These are phyloP conservation scores for Numida meleagris DNA, from an alignment of 2,113 vertebrate genomes.

Conservation along the genomic window DNA sequence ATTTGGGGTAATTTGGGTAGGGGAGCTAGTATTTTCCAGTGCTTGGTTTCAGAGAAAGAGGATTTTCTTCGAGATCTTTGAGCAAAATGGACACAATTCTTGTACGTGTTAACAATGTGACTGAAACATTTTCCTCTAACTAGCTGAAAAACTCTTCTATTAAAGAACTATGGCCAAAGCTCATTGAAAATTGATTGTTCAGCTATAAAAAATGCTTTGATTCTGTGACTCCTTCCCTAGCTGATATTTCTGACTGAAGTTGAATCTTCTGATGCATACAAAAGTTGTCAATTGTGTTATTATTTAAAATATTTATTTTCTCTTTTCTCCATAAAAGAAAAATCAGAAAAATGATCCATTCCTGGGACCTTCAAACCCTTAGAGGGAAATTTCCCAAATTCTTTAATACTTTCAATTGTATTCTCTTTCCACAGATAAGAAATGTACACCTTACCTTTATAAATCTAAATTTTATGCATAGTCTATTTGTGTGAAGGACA, in stretches of 20 bases:
- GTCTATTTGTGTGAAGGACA: not conserved
- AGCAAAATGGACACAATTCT: not conserved
- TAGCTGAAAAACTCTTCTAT: not conserved
- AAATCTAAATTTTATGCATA: not conserved
- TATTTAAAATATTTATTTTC: not conserved
- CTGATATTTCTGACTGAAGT: not conserved
- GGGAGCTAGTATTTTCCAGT: not conserved
- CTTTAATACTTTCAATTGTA: not conserved
- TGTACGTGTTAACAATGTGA: not conserved
- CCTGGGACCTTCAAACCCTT: not conserved
- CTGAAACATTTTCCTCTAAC: not conserved
- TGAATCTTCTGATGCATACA: not conserved
- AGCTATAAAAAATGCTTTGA: not conserved
- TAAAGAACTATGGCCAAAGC: not conserved
- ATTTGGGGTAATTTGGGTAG: not conserved
- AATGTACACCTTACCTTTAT: accelerated
- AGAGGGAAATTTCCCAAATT: not conserved
- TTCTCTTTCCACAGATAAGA: not conserved
- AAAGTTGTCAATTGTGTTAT: not conserved
- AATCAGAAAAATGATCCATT: not conserved
- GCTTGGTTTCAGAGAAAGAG: not conserved
- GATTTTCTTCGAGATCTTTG: not conserved
- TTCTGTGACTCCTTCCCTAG: not conserved
- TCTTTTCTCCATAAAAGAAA: not conserved
- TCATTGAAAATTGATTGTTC: not conserved